These are phyloP conservation scores for Fundulus diaphanus DNA, from an alignment of 2,797 vertebrate species.

Conservation along the genomic window DNA sequence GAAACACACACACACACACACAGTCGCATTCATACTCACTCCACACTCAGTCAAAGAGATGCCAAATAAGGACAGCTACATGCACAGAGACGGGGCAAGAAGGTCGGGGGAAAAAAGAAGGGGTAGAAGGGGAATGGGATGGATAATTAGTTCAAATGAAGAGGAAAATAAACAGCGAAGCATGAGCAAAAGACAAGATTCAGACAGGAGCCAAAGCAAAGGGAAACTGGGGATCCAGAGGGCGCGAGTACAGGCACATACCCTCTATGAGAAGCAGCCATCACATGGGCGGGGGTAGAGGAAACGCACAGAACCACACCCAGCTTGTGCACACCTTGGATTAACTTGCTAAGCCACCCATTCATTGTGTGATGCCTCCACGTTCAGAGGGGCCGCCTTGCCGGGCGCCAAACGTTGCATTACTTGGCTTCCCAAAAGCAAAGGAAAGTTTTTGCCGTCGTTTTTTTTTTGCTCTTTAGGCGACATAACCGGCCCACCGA, in stretches of 20 bases:
- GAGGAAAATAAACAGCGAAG: slow-evolving; percentile 27
- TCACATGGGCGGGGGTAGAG: slow-evolving; percentile 61
- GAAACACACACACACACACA: slow-evolving; percentile 74
- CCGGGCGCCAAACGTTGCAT: slow-evolving; percentile 18
- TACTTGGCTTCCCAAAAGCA: not conserved
- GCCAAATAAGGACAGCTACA: slow-evolving; percentile 82
- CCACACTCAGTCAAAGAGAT: slow-evolving; percentile 69
- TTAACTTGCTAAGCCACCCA: slow-evolving; percentile 67
- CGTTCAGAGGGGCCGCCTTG: slow-evolving; percentile 39
- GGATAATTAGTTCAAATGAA: slow-evolving; percentile 33
- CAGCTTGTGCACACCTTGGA: slow-evolving; percentile 76
- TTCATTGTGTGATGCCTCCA: slow-evolving; percentile 63
- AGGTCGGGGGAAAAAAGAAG: slow-evolving; percentile 28
- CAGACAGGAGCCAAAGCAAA: slow-evolving; percentile 24
- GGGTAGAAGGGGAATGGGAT: slow-evolving; percentile 20
- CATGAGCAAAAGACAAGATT: slow-evolving; percentile 17
- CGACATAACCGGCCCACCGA: not conserved
- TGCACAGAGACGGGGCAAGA: slow-evolving; percentile 48
- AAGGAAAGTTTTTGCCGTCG: not conserved
- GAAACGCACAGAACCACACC: slow-evolving; percentile 72
- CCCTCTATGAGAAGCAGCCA: slow-evolving; percentile 56
- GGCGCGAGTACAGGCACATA: slow-evolving; percentile 54
- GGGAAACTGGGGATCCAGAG: slow-evolving; percentile 25
- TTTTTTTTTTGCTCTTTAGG: slow-evolving; percentile 1
- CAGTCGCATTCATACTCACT: slow-evolving; percentile 71